Evolutionary conservation across 1,140 invertebrate genomes (phyloP).

Genomic region (Maniola jurtina): DNA sequence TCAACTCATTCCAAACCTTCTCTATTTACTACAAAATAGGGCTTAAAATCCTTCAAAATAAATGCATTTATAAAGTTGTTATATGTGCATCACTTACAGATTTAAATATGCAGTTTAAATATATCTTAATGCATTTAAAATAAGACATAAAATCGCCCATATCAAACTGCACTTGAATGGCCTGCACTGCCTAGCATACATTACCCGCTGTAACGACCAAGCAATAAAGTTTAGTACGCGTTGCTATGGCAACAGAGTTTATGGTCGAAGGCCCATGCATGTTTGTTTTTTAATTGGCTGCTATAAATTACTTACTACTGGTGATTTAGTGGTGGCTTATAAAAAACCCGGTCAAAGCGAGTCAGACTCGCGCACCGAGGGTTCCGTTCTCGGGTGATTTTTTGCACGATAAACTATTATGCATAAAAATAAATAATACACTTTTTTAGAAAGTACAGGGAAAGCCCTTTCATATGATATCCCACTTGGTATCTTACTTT

Average conservation of each 20-base stretch:
- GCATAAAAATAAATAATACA: too few species aligned
- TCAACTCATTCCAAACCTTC: neutral
- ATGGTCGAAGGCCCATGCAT: conserved; percentile 17
- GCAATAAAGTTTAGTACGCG: conserved; percentile 47
- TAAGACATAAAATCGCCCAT: conserved; percentile 26
- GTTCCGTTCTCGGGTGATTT: too few species aligned
- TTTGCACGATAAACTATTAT: too few species aligned
- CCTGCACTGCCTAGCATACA: conserved; percentile 41
- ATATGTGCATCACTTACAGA: neutral
- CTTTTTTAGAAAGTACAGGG: too few species aligned
- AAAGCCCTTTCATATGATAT: too few species aligned
- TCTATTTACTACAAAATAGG: neutral
- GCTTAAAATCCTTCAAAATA: neutral
- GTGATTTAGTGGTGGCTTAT: neutral
- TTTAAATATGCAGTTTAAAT: neutral
- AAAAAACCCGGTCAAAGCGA: too few species aligned
- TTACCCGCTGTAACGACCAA: conserved; percentile 38
- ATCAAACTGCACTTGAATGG: conserved; percentile 15
- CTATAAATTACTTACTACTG: conserved; percentile 23
- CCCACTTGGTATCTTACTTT: too few species aligned
- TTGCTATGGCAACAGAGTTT: conserved; percentile 44
- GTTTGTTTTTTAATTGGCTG: conserved; percentile 23
- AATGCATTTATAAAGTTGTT: conserved; percentile 2
- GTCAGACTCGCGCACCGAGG: too few species aligned
- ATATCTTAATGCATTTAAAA: neutral